Evolutionary conservation across 2,888 invertebrate genomes (phyloP).

Genomic region (Ophraella communa): DNA sequence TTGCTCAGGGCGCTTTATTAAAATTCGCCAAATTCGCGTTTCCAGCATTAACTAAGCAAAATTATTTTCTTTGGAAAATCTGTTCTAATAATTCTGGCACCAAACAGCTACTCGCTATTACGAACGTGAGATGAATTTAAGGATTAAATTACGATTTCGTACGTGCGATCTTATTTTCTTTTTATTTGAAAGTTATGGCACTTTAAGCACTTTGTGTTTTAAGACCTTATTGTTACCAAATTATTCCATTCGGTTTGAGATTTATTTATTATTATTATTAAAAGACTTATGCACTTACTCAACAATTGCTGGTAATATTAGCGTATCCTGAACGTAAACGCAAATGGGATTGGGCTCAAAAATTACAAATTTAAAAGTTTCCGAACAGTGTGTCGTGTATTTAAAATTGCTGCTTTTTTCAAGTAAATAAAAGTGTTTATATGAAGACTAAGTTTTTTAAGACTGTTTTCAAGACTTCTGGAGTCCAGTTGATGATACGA

Average conservation of each 20-base stretch:
- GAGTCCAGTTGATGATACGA: too few species aligned
- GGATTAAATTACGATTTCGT: neutral
- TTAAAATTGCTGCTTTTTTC: too few species aligned
- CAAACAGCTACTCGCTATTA: slow-evolving; percentile 4
- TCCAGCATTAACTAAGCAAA: neutral
- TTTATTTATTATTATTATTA: too few species aligned
- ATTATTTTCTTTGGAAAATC: slow-evolving; percentile 1
- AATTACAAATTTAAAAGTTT: too few species aligned
- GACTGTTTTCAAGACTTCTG: too few species aligned
- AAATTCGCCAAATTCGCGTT: neutral
- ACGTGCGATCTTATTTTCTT: slow-evolving; percentile 1
- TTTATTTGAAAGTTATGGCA: slow-evolving; percentile 1
- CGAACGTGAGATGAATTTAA: slow-evolving; percentile 4
- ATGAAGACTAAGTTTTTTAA: too few species aligned
- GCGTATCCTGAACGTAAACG: too few species aligned
- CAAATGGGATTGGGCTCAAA: too few species aligned
- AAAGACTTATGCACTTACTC: too few species aligned
- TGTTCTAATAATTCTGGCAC: slow-evolving; percentile 1
- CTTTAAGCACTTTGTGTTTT: neutral
- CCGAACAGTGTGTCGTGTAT: too few species aligned
- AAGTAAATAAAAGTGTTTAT: too few species aligned
- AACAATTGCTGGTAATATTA: neutral
- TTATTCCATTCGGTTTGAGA: neutral
- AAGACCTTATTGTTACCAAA: neutral
- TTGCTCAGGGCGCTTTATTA: neutral